Evolutionary conservation across 2,113 vertebrate genomes (phyloP), one percentile per base, ranked within the genome.

Genomic region (Pica pica): DNA sequence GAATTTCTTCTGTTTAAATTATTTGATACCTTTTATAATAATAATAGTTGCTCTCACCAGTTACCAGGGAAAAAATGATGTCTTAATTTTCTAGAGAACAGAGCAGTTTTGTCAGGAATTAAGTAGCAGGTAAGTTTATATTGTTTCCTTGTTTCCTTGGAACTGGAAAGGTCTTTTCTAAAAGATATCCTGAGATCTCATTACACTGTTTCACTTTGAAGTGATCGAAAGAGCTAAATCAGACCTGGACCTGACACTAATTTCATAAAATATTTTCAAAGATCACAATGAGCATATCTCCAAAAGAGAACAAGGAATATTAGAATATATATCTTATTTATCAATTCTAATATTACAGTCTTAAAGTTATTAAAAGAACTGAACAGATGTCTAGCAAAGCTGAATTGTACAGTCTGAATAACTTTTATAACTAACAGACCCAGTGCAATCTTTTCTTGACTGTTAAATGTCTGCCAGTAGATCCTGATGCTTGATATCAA

Each of bases 11-110:
- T 88, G 28, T 94, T 90, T 77, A 85, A 95, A 74, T 90, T 71
- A 88, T 95, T 96, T 94, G 73, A 59, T 81, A 57, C 83, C 80
- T 93, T 95, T 91, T 94, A 71, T 91, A 91, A 81, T 91, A 83
- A 70, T 90, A 84, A 83, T 84, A 71, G 65, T 84, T 96, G n/a
- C 37, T 95, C 73, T 94, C 90, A 96, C 61, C 23, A 63, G 28
- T 55, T 78, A 52, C 1, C 1, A 8, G 35, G 15, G 56, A 4
- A 68, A 78, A 96, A 74, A 83, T 42, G 0, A 87, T 73, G 93
- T 78, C 79, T 74, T 93, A 67, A 93, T 59, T 89, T 91, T 57
- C 59, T 55, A 59, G 68, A 83, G 74, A 87, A 76, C 70, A 69
- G 79, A 88, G 85, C 1, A 20, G 31, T 73, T 94, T 68, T 93